Evolutionary conservation across 2,113 vertebrate species (phyloP).

Genomic region (Epinephelus fuscoguttatus): DNA sequence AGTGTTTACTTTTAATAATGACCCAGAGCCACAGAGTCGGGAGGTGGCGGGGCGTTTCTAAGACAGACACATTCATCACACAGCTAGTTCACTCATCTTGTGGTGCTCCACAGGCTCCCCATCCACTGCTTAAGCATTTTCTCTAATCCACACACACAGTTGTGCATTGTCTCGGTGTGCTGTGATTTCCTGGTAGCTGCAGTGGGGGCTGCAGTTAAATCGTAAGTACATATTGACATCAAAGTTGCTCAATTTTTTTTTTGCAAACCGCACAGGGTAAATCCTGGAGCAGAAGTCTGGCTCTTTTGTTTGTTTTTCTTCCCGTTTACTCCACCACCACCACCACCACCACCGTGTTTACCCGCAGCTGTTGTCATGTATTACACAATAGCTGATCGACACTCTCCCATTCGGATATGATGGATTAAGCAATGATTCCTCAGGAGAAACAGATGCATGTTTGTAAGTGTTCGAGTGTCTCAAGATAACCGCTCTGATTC

Average conservation of each 20-base stretch:
- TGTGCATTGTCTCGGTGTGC: constrained; percentile 41
- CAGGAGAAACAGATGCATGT: not conserved
- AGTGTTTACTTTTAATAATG: constrained; percentile 13
- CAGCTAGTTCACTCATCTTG: constrained; percentile 15
- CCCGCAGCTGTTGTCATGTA: constrained; percentile 28
- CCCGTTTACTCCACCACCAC: constrained; percentile 19
- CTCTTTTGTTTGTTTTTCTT: constrained; percentile 55
- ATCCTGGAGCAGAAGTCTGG: constrained; percentile 41
- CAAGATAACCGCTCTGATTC: not conserved
- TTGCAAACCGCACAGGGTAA: constrained; percentile 44
- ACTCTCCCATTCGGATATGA: not conserved
- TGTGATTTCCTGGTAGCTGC: constrained; percentile 58
- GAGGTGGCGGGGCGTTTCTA: constrained; percentile 2
- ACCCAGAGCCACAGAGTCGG: constrained; percentile 15
- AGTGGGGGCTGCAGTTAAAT: constrained; percentile 31
- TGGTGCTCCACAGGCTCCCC: constrained; percentile 29
- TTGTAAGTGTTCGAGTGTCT: constrained; percentile 9
- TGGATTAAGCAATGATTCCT: constrained; percentile 9
- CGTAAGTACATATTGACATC: constrained; percentile 42
- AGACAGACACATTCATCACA: constrained; percentile 46
- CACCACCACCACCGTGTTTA: not conserved
- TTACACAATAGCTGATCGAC: constrained; percentile 10
- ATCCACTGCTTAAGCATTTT: constrained; percentile 34
- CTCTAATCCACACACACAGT: constrained; percentile 36
- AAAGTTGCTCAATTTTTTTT: constrained; percentile 25